A percentile compares a stretch with the other conserved stretches of the same genome.
Evolutionary conservation across 92 coral and sea anemone species (phyloP).

Genomic region (Phymanthus crucifer): DNA sequence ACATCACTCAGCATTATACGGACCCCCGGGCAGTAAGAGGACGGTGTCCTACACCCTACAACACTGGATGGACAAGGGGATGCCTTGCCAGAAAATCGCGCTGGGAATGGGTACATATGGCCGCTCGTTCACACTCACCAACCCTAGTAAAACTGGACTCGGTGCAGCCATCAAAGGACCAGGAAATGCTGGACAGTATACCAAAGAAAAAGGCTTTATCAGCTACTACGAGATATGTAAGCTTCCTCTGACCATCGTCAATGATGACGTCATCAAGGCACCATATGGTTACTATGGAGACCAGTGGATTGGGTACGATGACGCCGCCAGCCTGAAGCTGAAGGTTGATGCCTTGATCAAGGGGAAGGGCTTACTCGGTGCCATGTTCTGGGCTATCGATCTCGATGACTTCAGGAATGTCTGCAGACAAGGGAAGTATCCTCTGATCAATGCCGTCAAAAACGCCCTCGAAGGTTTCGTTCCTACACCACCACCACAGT

Average conservation of each 20-base stretch:
- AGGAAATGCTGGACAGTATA: constrained; percentile 58
- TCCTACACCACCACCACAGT: not conserved
- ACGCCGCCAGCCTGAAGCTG: constrained; percentile 50
- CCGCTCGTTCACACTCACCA: constrained; percentile 54
- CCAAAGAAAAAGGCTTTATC: constrained; percentile 62
- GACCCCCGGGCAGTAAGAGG: constrained; percentile 55
- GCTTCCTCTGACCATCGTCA: constrained; percentile 52
- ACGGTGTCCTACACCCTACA: constrained; percentile 72
- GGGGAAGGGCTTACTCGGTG: constrained; percentile 62
- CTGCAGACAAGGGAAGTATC: constrained; percentile 66
- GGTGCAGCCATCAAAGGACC: constrained; percentile 63
- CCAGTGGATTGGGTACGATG: constrained; percentile 81
- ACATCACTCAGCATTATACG: constrained; percentile 84
- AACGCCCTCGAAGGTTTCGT: constrained; percentile 34
- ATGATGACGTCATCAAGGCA: constrained; percentile 50
- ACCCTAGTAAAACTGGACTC: constrained; percentile 56
- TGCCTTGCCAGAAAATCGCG: constrained; percentile 73
- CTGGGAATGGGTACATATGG: constrained; percentile 82
- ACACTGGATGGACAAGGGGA: constrained; percentile 74
- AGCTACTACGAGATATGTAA: constrained; percentile 76
- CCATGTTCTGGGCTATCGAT: constrained; percentile 85
- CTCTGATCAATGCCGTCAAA: constrained; percentile 71
- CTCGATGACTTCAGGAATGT: constrained; percentile 69
- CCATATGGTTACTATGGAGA: constrained; percentile 80
- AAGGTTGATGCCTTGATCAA: constrained; percentile 66